These are phyloP conservation scores for Oncorhynchus mykiss DNA, from an alignment of 2,113 vertebrate genomes.

Conservation along the genomic window DNA sequence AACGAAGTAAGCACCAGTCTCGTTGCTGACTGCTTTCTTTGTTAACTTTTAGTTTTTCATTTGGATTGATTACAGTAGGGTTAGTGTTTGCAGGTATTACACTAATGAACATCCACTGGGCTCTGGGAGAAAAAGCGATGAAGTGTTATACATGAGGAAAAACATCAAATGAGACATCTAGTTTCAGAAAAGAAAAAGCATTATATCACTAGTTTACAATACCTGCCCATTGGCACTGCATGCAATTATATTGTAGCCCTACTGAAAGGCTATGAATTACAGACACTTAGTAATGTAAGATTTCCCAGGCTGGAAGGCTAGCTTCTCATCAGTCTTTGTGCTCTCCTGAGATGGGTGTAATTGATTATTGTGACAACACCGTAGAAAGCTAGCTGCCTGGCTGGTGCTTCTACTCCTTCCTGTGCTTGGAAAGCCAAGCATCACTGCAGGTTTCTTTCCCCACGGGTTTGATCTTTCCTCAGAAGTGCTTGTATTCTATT, in stretches of 20 bases:
- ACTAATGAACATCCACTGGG: constrained; percentile 35
- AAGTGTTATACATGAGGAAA: constrained; percentile 10
- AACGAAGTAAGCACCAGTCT: background rate
- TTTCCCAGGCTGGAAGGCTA: constrained; percentile 5
- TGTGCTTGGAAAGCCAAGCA: background rate
- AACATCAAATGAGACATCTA: background rate
- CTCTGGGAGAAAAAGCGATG: constrained; percentile 27
- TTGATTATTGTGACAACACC: constrained; percentile 18
- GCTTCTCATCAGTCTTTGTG: background rate
- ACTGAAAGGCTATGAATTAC: background rate
- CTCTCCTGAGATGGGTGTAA: background rate
- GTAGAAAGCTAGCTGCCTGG: background rate
- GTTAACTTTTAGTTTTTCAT: constrained; percentile 36
- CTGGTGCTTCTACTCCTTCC: too few species aligned
- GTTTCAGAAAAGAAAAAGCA: constrained; percentile 27
- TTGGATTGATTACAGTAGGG: constrained; percentile 56
- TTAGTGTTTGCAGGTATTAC: constrained; percentile 44
- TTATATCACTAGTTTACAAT: background rate
- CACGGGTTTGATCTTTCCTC: background rate
- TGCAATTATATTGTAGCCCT: background rate
- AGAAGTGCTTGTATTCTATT: background rate
- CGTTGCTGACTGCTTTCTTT: background rate
- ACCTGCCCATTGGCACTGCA: background rate
- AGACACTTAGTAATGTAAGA: background rate
- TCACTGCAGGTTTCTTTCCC: background rate